A percentile compares a stretch with the other conserved stretches of the same genome.
phyloP scores from a whole-genome alignment of 2,113 vertebrate species.

The Plotosus lineatus region DNA sequence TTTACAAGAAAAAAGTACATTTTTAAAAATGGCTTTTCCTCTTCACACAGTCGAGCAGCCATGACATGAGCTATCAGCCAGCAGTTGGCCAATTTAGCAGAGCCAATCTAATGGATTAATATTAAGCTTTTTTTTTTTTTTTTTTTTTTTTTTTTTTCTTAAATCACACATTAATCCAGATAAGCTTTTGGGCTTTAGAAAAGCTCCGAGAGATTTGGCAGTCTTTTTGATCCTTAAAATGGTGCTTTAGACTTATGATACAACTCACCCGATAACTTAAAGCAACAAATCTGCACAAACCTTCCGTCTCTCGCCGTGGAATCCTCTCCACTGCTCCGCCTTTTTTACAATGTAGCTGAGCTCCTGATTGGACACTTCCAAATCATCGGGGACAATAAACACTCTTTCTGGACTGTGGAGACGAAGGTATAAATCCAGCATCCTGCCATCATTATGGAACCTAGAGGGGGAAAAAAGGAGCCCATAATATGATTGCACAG shows the following conservation, averaged over 20 bases:
- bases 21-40: conserved; percentile 29
- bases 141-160: conserved; percentile 51
- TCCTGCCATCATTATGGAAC: conserved; percentile 78
- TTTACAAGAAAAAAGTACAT: conserved; percentile 35
- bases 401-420: conserved; percentile 76
- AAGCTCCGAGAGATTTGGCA: conserved; percentile 6
- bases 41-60: not conserved
- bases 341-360: conserved; percentile 86
- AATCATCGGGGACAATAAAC: conserved; percentile 83
- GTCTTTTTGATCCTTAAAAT: not conserved
- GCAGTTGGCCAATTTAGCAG: conserved; percentile 40
- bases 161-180: conserved; percentile 58
- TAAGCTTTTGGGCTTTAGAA: conserved; percentile 49
- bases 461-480: conserved; percentile 66
- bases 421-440: conserved; percentile 80
- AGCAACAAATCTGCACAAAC: conserved; percentile 65
- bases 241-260: not conserved
- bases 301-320: conserved; percentile 84
- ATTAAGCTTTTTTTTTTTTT: conserved; percentile 54
- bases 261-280: not conserved
- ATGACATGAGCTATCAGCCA: conserved; percentile 43
- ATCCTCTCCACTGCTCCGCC: conserved; percentile 88
- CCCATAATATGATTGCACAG: no score
- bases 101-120: conserved; percentile 54
- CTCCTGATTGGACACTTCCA: conserved; percentile 90